Percentiles rank a stretch among this genome's conserved stretches.
Conservation (phyloP, 64 coral and sea anemone species). For the Montipora foliosa region DNA sequence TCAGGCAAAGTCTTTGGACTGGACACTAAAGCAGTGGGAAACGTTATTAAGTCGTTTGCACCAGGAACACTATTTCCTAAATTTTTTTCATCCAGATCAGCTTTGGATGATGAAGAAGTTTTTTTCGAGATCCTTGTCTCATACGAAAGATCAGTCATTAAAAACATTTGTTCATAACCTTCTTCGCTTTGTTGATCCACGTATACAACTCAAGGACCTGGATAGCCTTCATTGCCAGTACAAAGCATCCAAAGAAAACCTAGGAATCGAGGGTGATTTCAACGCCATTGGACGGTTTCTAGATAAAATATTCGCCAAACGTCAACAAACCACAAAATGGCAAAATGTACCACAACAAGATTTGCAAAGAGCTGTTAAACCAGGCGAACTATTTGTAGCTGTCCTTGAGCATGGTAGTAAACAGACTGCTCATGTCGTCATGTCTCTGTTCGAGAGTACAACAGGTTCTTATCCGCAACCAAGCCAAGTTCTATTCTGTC, state of each 20-base stretch:
- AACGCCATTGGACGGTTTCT: conserved; percentile 53
- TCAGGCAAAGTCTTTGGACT: conserved; percentile 11
- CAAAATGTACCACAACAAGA: not conserved
- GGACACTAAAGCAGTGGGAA: conserved; percentile 50
- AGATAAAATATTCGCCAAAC: conserved; percentile 55
- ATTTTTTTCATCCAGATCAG: conserved; percentile 87
- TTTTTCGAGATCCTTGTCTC: conserved; percentile 7
- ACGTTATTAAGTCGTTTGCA: conserved; percentile 27
- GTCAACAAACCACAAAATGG: not conserved
- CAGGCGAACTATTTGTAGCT: conserved; percentile 84
- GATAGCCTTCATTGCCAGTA: conserved; percentile 25
- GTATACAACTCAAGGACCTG: conserved; percentile 43
- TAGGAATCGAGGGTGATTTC: conserved; percentile 54
- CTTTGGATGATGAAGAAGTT: conserved; percentile 60
- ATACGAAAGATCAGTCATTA: not conserved
- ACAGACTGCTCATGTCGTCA: conserved; percentile 81
- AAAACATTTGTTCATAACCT: conserved; percentile 39
- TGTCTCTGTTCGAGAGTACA: conserved; percentile 86
- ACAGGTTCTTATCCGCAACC: conserved; percentile 79
- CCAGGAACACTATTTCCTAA: conserved; percentile 74
- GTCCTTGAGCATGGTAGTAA: conserved; percentile 79
- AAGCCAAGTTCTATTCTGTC: conserved; percentile 89
- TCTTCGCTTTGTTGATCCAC: conserved; percentile 72
- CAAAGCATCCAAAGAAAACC: conserved; percentile 35
- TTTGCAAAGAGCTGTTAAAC: conserved; percentile 64